phyloP scores from a whole-genome alignment of 2,113 vertebrate species.

The Laterallus jamaicensis region DNA sequence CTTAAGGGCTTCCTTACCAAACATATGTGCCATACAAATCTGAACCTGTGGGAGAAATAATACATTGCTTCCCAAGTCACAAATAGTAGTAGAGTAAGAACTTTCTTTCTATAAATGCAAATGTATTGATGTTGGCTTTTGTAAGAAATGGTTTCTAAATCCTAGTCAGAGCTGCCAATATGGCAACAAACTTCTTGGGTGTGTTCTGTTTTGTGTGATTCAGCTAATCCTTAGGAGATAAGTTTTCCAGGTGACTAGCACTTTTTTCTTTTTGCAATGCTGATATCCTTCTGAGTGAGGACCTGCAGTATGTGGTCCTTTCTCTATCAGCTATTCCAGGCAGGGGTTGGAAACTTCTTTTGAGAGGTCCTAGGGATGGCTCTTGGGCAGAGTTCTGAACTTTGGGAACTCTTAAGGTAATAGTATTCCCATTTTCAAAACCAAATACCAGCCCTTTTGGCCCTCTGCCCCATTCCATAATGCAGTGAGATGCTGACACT shows the following conservation, averaged over 20 bases:
- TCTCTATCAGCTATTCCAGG: background rate
- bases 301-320: background rate
- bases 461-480: background rate
- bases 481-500: background rate
- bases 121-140: background rate
- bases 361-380: background rate
- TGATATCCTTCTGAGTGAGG: background rate
- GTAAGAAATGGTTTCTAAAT: background rate
- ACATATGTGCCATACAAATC: background rate
- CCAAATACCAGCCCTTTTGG: background rate
- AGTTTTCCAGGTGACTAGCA: background rate
- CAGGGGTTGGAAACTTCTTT: background rate
- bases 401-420: background rate
- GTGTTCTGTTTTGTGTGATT: background rate
- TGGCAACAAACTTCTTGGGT: background rate
- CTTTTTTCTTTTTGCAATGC: background rate
- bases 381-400: background rate
- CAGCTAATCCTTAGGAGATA: background rate
- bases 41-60: constrained; percentile 50
- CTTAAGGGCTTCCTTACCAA: background rate
- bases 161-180: background rate
- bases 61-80: background rate
- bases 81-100: background rate
- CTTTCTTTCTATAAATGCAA: background rate
- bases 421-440: background rate